Conservation (phyloP, 2,888 invertebrate species). For the Nemotelus pantherinus region DNA sequence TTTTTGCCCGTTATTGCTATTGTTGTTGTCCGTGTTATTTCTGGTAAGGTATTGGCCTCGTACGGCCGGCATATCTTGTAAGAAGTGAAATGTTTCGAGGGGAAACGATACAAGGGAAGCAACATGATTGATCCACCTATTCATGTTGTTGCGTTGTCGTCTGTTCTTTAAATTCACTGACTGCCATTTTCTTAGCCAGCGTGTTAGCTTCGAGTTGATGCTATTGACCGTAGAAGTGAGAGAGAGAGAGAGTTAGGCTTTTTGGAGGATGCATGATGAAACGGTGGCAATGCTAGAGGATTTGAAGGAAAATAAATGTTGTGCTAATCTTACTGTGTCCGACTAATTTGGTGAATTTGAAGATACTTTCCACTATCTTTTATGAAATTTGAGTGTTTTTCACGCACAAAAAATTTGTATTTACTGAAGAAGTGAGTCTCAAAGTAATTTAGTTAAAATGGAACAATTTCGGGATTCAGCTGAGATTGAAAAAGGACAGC, state of each 20-base stretch:
- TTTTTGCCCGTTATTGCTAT: not conserved
- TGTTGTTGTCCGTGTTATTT: slow-evolving; percentile 1
- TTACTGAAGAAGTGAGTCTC: too few relatives aligned
- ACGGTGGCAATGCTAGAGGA: not conserved
- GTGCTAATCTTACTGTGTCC: not conserved
- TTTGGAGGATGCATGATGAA: slow-evolving; percentile 11
- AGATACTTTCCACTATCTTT: not conserved
- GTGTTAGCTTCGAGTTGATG: not conserved
- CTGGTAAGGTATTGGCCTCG: slow-evolving; percentile 12
- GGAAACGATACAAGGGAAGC: slow-evolving; percentile 15
- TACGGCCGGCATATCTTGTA: slow-evolving; percentile 1
- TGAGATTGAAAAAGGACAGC: too few relatives aligned
- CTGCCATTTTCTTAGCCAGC: slow-evolving; percentile 41
- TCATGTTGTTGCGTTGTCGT: not conserved
- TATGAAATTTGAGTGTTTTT: too few relatives aligned
- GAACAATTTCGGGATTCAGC: too few relatives aligned
- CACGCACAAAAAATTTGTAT: too few relatives aligned
- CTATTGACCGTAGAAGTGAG: too few relatives aligned
- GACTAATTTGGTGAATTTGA: not conserved
- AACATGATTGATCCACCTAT: slow-evolving; percentile 44
- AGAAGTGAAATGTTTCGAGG: slow-evolving; percentile 8
- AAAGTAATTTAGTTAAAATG: too few relatives aligned
- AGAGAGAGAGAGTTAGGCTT: not conserved
- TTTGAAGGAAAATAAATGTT: not conserved
- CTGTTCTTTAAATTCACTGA: slow-evolving; percentile 12